Percentiles rank a stretch among this genome's conserved stretches.
These are phyloP conservation scores for Aphelinus atriplicis DNA, from an alignment of 1,140 invertebrate genomes.

Conservation along the genomic window DNA sequence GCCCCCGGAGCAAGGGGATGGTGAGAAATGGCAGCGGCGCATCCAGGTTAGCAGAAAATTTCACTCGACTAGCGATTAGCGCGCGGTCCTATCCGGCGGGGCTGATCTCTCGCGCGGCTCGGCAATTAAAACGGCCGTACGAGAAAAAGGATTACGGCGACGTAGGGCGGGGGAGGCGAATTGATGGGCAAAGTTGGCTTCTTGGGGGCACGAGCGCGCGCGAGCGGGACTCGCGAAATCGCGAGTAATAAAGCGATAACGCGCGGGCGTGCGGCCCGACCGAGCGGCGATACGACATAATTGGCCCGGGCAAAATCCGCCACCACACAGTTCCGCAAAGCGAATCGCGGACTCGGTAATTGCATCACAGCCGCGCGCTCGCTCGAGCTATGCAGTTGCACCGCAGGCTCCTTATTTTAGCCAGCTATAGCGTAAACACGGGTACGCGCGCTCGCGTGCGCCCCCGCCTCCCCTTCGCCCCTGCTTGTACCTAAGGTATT, in stretches of 20 bases:
- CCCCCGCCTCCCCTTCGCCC: neutral
- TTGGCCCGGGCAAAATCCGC: slow-evolving; percentile 26
- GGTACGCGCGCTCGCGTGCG: neutral
- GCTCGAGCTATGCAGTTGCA: neutral
- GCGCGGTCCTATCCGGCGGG: too few relatives aligned
- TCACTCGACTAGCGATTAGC: too few relatives aligned
- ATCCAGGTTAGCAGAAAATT: too few relatives aligned
- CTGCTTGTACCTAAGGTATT: neutral
- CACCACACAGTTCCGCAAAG: slow-evolving; percentile 15
- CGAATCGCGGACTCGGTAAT: slow-evolving; percentile 23
- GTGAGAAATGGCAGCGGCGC: too few relatives aligned
- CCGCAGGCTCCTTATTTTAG: neutral
- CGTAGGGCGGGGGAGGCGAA: neutral
- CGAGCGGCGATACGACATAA: slow-evolving; percentile 25
- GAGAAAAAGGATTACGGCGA: slow-evolving; percentile 9
- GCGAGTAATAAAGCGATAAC: slow-evolving; percentile 33
- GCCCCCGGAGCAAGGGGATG: too few relatives aligned
- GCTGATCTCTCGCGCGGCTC: too few relatives aligned
- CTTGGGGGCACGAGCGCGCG: neutral
- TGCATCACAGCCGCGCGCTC: slow-evolving; percentile 9
- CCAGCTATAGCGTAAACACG: neutral
- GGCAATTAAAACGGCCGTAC: neutral
- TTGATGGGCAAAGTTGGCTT: slow-evolving; percentile 11
- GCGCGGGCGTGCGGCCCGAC: neutral
- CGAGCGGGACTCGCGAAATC: slow-evolving; percentile 4